Percentiles rank a stretch among this genome's conserved stretches.
phyloP scores from a whole-genome alignment of 92 coral and sea anemone genomes.

The Diadumene lineata region DNA sequence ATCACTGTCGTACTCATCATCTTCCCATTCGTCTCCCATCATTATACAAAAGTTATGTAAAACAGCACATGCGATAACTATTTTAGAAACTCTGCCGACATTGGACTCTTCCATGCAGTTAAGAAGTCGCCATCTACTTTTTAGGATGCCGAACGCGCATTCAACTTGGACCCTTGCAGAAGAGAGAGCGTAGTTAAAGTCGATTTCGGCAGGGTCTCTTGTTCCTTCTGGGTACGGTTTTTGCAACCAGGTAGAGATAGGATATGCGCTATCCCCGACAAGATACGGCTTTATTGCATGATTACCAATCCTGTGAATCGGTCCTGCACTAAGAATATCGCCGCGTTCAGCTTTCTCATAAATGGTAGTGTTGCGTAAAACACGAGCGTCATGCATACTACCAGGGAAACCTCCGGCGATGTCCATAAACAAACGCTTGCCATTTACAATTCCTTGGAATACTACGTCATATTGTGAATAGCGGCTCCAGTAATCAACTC shows the following conservation, averaged over 20 bases:
- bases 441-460: conserved; percentile 23
- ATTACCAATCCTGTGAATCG: no score
- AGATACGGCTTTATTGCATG: no score
- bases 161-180: conserved; percentile 49
- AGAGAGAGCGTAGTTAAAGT: conserved; percentile 42
- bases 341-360: no score
- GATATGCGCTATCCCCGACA: no score
- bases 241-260: no score
- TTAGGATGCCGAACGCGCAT: conserved; percentile 34
- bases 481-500: conserved; percentile 23
- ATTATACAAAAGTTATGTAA: conserved; percentile 47
- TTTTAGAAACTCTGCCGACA: conserved; percentile 45
- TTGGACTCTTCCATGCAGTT: conserved; percentile 40
- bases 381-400: no score
- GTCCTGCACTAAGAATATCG: no score
- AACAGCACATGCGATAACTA: conserved; percentile 39
- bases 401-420: conserved; percentile 3
- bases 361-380: no score
- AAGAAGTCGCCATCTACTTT: conserved; percentile 42
- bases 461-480: conserved; percentile 20
- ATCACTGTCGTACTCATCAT: conserved; percentile 8
- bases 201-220: no score
- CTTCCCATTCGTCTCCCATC: conserved; percentile 47
- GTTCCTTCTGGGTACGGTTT: no score
- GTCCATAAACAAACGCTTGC: conserved; percentile 17